phyloP scores from a whole-genome alignment of 2,113 vertebrate genomes.

The Petroica traversi region DNA sequence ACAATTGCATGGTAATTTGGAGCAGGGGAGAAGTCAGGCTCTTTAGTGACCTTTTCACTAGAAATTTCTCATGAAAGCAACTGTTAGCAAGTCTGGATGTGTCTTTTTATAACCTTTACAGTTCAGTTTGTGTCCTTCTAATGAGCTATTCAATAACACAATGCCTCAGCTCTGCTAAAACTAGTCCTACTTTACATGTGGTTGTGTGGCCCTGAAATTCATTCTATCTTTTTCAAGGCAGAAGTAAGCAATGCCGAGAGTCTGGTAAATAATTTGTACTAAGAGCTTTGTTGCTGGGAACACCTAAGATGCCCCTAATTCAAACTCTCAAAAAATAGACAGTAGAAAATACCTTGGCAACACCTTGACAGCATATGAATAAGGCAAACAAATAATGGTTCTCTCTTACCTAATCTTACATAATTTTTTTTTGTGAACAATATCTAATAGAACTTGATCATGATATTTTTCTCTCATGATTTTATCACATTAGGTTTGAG shows the following conservation, averaged over 20 bases:
- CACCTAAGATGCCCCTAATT: neutral
- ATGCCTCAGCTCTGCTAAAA: neutral
- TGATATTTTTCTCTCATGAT: neutral
- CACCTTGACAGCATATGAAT: neutral
- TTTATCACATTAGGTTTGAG: neutral
- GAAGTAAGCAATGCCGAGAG: neutral
- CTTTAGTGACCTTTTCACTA: slow-evolving; percentile 58
- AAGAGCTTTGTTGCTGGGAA: neutral
- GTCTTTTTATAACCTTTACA: slow-evolving; percentile 35
- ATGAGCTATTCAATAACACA: neutral
- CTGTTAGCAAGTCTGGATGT: slow-evolving; percentile 17
- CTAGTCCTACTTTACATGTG: neutral
- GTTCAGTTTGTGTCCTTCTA: neutral
- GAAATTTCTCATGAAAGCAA: slow-evolving; percentile 32
- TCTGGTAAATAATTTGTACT: neutral
- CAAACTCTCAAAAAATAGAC: neutral
- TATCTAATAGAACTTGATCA: neutral
- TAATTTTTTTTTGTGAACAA: too few species aligned
- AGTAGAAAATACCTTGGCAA: neutral
- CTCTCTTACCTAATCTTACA: neutral
- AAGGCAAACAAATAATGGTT: neutral
- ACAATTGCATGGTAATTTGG: slow-evolving; percentile 32
- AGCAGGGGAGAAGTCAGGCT: slow-evolving; percentile 32
- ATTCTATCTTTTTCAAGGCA: neutral
- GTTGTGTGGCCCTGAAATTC: neutral